Conservation (phyloP, 2,888 invertebrate species). For the Hyalella azteca region DNA sequence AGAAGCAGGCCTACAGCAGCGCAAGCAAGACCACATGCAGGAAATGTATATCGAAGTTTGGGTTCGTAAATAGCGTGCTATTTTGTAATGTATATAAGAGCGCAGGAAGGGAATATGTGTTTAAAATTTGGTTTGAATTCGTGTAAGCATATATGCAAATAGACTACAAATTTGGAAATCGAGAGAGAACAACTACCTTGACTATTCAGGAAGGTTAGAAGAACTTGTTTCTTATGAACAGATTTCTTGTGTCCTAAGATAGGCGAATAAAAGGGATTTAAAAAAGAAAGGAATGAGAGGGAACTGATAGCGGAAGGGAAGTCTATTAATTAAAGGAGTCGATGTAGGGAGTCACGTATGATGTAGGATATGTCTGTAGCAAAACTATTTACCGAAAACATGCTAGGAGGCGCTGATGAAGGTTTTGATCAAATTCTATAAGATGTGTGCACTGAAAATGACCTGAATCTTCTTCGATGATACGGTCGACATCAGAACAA, state of each 20-base stretch:
- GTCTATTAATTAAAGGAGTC: constrained; percentile 7
- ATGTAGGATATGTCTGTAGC: neutral
- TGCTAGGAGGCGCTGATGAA: neutral
- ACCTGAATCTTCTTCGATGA: neutral
- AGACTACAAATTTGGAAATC: too few species aligned
- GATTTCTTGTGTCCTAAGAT: neutral
- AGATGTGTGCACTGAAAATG: neutral
- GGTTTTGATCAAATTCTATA: constrained; percentile 4
- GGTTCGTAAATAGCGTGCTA: too few species aligned
- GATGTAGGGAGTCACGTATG: neutral
- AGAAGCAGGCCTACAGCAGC: too few species aligned
- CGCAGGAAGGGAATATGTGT: too few species aligned
- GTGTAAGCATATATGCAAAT: too few species aligned
- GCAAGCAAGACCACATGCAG: too few species aligned
- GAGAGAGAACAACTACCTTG: too few species aligned
- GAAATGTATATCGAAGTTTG: too few species aligned
- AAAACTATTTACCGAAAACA: neutral
- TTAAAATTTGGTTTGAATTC: too few species aligned
- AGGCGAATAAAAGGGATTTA: neutral
- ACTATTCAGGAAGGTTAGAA: too few species aligned
- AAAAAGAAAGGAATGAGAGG: neutral
- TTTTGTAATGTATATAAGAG: too few species aligned
- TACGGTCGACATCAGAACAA: neutral
- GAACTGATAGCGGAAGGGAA: constrained; percentile 28
- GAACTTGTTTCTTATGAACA: too few species aligned